Conservation (phyloP, 2,113 vertebrate genomes). For the Scatophagus argus region DNA sequence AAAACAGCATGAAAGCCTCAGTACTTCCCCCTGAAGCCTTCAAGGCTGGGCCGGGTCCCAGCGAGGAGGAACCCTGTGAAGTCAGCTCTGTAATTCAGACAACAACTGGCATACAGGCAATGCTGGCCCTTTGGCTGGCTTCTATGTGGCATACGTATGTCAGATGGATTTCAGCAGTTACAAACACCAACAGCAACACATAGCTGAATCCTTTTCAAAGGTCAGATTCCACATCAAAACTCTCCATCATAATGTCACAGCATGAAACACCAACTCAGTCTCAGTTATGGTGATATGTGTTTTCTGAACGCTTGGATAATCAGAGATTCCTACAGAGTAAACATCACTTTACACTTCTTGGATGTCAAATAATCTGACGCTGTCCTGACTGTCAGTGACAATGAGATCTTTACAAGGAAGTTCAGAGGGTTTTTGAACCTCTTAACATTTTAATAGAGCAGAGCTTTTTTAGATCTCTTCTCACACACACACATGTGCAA, state of each 20-base stretch:
- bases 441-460: conserved; percentile 37
- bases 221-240: conserved; percentile 44
- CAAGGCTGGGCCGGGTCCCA: conserved; percentile 20
- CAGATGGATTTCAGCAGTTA: conserved; percentile 43
- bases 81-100: conserved; percentile 35
- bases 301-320: conserved; percentile 13
- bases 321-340: background rate
- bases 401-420: conserved; percentile 47
- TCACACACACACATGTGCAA: conserved; percentile 5
- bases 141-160: conserved; percentile 49
- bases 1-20: conserved; percentile 50
- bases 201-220: conserved; percentile 49
- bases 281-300: too few species aligned
- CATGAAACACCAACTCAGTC: conserved; percentile 7
- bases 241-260: background rate
- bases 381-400: conserved; percentile 6
- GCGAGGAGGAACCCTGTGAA: conserved; percentile 52
- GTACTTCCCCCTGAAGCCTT: conserved; percentile 49
- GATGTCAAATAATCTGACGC: conserved; percentile 6
- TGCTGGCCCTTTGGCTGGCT: conserved; percentile 15
- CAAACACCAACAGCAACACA: conserved; percentile 49
- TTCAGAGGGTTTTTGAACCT: conserved; percentile 39
- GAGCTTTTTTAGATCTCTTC: conserved; percentile 38
- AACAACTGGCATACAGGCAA: conserved; percentile 62
- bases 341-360: conserved; percentile 25